Evolutionary conservation across 2,888 invertebrate species (phyloP), one percentile per base, ranked within the genome.

Genomic region (Cerastoderma edule): DNA sequence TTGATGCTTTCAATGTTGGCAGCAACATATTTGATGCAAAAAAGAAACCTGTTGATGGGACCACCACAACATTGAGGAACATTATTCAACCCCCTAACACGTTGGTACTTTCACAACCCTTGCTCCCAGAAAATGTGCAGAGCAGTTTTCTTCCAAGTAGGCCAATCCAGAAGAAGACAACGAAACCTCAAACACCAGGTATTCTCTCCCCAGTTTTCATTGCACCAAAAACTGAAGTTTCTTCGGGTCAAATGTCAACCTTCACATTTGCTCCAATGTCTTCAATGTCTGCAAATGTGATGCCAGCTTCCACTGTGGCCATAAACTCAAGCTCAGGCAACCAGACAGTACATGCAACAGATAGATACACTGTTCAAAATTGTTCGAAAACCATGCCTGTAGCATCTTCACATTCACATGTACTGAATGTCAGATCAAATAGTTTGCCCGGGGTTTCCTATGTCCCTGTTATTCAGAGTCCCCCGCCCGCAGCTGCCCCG

Each of bases 141-240:
- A n/a, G n/a, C n/a, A n/a, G n/a, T n/a, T n/a, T n/a, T n/a, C n/a
- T n/a, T n/a, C n/a, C n/a, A n/a, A n/a, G n/a, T n/a, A n/a, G n/a
- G n/a, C n/a, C n/a, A n/a, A n/a, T n/a, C n/a, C n/a, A n/a, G n/a
- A n/a, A 27, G 27, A 46, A 56, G 46, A 3, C 27, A 10, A 32
- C 70, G 3, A 63, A 63, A 32, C 35, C 60, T 3, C 63, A 48
- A 33, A 63, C 63, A 10, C 53, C 30, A 24, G 46, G 48, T 33
- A 16, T 70, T 10, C n/a, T 35, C 2, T 60, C 53, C 1, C 60
- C 50, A 16, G 28, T 68, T 19, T 33, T 57, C n/a, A 68, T 60
- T 27, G 60, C 60, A 10, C 60, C 60, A n/a, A 60, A 60, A 33
- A n/a, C 33, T 32, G 57, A 28, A n/a, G 32, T n/a, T n/a, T n/a